Conservation (phyloP, 2,888 invertebrate species). For the Nipponacmea schrenckii region DNA sequence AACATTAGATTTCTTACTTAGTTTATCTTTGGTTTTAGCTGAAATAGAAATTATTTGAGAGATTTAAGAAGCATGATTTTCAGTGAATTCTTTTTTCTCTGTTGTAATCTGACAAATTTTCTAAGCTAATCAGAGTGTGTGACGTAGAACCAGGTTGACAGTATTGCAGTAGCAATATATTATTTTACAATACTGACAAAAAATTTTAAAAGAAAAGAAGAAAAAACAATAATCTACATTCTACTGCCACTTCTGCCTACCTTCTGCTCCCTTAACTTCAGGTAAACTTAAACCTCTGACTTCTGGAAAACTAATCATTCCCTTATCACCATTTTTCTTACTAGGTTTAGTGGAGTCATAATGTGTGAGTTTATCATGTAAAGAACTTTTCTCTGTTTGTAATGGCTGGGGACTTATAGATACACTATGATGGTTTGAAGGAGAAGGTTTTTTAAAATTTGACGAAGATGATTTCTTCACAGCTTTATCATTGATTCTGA, state of each 20-base stretch:
- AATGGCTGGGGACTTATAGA: constrained; percentile 56
- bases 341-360: constrained; percentile 37
- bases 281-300: constrained; percentile 47
- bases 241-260: constrained; percentile 28
- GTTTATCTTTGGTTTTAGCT: constrained; percentile 42
- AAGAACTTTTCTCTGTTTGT: constrained; percentile 54
- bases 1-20: constrained; percentile 45
- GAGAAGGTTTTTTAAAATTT: constrained; percentile 39
- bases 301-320: constrained; percentile 28
- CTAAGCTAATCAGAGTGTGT: too few species aligned
- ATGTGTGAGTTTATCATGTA: constrained; percentile 52
- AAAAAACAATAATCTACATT: too few species aligned
- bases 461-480: constrained; percentile 43
- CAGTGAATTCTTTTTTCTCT: too few species aligned
- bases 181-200: too few species aligned
- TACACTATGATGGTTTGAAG: constrained; percentile 53
- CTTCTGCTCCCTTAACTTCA: constrained; percentile 57
- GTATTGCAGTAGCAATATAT: too few species aligned
- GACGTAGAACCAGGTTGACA: too few species aligned
- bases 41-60: constrained; percentile 9
- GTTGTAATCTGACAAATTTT: too few species aligned
- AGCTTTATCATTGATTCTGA: constrained; percentile 52
- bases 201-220: too few species aligned
- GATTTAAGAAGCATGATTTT: too few species aligned
- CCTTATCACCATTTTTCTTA: constrained; percentile 38